These are phyloP conservation scores for Hirundo rustica DNA, from an alignment of 2,797 vertebrate genomes.

Conservation along the genomic window DNA sequence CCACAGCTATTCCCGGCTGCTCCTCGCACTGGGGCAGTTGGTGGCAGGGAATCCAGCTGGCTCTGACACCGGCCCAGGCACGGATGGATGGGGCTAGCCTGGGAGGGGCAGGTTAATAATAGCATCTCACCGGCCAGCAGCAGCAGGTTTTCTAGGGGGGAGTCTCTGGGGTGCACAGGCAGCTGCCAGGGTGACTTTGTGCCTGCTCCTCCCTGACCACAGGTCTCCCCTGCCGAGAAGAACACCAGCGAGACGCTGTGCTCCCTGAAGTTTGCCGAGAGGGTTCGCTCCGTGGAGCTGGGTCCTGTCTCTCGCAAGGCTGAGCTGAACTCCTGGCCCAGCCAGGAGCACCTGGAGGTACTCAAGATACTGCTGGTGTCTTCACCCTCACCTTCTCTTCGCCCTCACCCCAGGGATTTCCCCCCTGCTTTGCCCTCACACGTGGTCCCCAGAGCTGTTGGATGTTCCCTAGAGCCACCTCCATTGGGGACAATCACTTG, in stretches of 20 bases:
- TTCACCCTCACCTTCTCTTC: not conserved
- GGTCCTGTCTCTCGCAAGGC: conserved; percentile 77
- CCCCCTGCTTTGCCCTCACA: accelerated
- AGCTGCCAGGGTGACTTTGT: not conserved
- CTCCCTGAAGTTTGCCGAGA: conserved; percentile 95
- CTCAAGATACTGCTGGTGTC: accelerated
- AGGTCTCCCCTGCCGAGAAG: conserved; percentile 89
- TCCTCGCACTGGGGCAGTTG: accelerated
- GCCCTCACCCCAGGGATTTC: not conserved
- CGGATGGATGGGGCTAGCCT: accelerated
- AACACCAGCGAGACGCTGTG: conserved; percentile 93
- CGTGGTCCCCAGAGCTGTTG: accelerated
- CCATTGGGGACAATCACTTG: accelerated
- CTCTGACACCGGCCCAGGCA: accelerated
- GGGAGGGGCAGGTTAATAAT: not conserved
- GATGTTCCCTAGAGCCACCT: not conserved
- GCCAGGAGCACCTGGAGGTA: conserved; percentile 92
- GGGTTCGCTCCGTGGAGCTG: conserved; percentile 91
- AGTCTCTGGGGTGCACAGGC: not conserved
- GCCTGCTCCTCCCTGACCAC: not conserved
- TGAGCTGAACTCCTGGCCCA: conserved; percentile 85
- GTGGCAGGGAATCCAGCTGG: not conserved
- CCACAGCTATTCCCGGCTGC: not conserved
- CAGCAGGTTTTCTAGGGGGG: accelerated
- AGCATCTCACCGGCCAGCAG: not conserved